A percentile compares a stretch with the other conserved stretches of the same genome.
These are phyloP conservation scores for Drosophila takahashii DNA, from an alignment of 1,140 invertebrate species.

Conservation along the genomic window DNA sequence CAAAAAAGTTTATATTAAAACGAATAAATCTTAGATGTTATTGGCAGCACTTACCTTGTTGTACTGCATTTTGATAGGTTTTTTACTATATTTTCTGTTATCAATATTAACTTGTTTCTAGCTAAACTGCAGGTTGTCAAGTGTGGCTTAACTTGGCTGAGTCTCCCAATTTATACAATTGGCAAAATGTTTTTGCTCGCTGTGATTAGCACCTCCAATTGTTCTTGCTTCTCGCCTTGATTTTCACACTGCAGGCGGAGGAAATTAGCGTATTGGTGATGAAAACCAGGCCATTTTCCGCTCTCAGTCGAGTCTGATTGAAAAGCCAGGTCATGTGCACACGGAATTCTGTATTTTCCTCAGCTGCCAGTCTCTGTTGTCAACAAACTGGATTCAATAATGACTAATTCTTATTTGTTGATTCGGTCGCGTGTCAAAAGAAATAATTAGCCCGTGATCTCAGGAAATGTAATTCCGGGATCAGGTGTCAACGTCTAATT, in stretches of 20 bases:
- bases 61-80: constrained; percentile 33
- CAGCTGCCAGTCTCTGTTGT: constrained; percentile 17
- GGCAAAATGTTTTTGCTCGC: constrained; percentile 34
- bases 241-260: constrained; percentile 53
- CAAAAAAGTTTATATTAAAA: neutral
- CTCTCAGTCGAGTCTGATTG: constrained; percentile 22
- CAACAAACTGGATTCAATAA: constrained; percentile 7
- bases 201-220: constrained; percentile 60
- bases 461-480: constrained; percentile 12
- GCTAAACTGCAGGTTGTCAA: constrained; percentile 27
- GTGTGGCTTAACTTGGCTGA: constrained; percentile 29
- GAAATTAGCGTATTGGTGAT: constrained; percentile 60
- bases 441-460: constrained; percentile 66
- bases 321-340: constrained; percentile 62
- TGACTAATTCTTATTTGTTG: constrained; percentile 59
- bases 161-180: constrained; percentile 66
- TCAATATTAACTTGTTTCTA: constrained; percentile 12
- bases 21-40: neutral
- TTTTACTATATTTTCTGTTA: neutral
- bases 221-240: constrained; percentile 68
- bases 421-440: constrained; percentile 66
- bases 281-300: constrained; percentile 57
- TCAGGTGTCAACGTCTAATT: constrained; percentile 21
- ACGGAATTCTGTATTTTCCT: constrained; percentile 9
- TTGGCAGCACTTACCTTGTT: constrained; percentile 29